These are phyloP conservation scores for Drepanosiphum platanoidis DNA, from an alignment of 2,888 invertebrate genomes.

Conservation along the genomic window DNA sequence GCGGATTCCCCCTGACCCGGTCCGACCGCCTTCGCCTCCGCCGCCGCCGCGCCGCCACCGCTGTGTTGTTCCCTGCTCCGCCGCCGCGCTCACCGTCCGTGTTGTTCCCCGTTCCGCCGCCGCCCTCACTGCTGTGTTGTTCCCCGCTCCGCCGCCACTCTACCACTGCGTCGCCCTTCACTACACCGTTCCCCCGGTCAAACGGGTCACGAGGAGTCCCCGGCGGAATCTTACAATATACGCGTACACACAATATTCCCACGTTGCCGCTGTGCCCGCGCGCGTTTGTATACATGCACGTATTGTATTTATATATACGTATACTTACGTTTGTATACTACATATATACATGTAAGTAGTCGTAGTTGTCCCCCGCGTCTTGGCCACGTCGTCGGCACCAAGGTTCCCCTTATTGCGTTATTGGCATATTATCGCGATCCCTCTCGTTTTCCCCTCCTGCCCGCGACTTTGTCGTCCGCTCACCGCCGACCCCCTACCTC, in stretches of 20 bases:
- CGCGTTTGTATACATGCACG: background rate
- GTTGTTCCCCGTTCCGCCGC: background rate
- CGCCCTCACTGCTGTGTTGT: slow-evolving; percentile 12
- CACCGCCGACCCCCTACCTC: background rate
- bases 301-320: background rate
- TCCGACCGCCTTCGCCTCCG: background rate
- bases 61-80: slow-evolving; percentile 15
- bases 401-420: slow-evolving; percentile 62
- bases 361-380: slow-evolving; percentile 53
- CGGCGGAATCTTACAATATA: slow-evolving; percentile 59
- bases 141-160: slow-evolving; percentile 12
- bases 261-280: slow-evolving; percentile 57
- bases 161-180: slow-evolving; percentile 3
- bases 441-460: background rate
- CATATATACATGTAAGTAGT: background rate
- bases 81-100: background rate
- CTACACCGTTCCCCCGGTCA: slow-evolving; percentile 57
- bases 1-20: slow-evolving; percentile 57
- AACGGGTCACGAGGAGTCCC: slow-evolving; percentile 62
- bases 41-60: background rate
- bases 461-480: background rate
- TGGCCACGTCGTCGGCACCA: slow-evolving; percentile 57
- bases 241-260: slow-evolving; percentile 42
- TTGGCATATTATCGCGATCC: slow-evolving; percentile 53
- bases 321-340: background rate